phyloP scores from a whole-genome alignment of 2,113 vertebrate species.

The Nanorana parkeri region DNA sequence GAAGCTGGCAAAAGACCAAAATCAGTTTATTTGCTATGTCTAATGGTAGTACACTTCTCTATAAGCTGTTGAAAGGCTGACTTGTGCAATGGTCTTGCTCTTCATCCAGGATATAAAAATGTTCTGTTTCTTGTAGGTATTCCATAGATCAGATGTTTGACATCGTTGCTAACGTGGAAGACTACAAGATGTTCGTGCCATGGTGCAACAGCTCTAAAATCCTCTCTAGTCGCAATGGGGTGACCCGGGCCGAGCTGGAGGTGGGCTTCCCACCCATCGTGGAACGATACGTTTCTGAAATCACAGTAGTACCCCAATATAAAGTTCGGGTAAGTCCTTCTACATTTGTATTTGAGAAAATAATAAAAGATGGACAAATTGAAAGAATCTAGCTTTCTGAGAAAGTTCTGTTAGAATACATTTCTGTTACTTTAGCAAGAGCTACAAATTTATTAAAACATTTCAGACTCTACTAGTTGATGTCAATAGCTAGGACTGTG shows the following conservation, averaged over 20 bases:
- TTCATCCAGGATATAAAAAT: neutral
- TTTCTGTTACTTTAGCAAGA: no score
- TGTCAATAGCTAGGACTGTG: no score
- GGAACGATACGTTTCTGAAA: conserved; percentile 74
- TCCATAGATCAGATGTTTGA: conserved; percentile 75
- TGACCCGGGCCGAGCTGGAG: conserved; percentile 69
- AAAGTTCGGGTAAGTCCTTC: conserved; percentile 71
- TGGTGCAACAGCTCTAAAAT: conserved; percentile 78
- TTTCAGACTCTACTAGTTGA: neutral
- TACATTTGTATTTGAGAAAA: neutral
- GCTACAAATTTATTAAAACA: no score
- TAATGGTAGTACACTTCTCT: no score
- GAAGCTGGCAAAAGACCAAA: no score
- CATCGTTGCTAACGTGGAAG: conserved; percentile 72
- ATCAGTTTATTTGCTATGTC: no score
- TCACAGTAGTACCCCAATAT: conserved; percentile 72
- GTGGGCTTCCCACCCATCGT: conserved; percentile 78
- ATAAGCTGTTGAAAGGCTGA: no score
- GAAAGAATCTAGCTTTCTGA: no score
- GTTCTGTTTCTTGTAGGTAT: conserved; percentile 63
- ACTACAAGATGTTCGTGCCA: conserved; percentile 77
- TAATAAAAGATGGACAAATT: no score
- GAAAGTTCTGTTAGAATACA: no score
- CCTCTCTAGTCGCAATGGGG: conserved; percentile 50
- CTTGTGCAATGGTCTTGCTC: neutral